These are phyloP conservation scores for Pseudococcus jackbeardsleyi DNA, from an alignment of 2,888 invertebrate species.

Conservation along the genomic window DNA sequence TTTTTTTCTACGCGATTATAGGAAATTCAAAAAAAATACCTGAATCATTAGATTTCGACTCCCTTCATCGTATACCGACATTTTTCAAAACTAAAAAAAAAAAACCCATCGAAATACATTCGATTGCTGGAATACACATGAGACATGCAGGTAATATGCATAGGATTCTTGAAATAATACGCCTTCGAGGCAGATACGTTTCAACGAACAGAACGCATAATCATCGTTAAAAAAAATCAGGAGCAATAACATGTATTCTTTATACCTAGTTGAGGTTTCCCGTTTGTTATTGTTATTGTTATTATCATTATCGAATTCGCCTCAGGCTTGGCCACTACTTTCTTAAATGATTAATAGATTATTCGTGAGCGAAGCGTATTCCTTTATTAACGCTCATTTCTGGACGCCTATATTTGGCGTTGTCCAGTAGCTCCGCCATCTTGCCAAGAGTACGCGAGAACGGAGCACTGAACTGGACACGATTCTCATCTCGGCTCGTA, in stretches of 20 bases:
- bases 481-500: background rate
- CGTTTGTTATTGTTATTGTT: slow-evolving; percentile 50
- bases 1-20: too few species aligned
- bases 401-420: slow-evolving; percentile 51
- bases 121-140: background rate
- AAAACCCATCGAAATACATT: too few species aligned
- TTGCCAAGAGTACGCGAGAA: background rate
- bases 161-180: slow-evolving; percentile 33
- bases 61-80: too few species aligned
- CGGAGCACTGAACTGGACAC: slow-evolving; percentile 9
- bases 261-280: slow-evolving; percentile 23
- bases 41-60: too few species aligned
- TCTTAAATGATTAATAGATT: slow-evolving; percentile 53
- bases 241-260: slow-evolving; percentile 54
- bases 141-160: background rate
- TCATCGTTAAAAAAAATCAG: slow-evolving; percentile 43
- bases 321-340: slow-evolving; percentile 59
- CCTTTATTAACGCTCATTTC: slow-evolving; percentile 41
- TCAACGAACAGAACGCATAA: background rate
- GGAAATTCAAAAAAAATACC: too few species aligned
- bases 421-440: slow-evolving; percentile 51
- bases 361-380: slow-evolving; percentile 55
- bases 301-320: slow-evolving; percentile 55
- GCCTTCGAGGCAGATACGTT: background rate
- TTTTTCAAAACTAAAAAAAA: too few species aligned